These are phyloP conservation scores for Amphiprion ocellaris DNA, from an alignment of 2,113 vertebrate species.

Conservation along the genomic window DNA sequence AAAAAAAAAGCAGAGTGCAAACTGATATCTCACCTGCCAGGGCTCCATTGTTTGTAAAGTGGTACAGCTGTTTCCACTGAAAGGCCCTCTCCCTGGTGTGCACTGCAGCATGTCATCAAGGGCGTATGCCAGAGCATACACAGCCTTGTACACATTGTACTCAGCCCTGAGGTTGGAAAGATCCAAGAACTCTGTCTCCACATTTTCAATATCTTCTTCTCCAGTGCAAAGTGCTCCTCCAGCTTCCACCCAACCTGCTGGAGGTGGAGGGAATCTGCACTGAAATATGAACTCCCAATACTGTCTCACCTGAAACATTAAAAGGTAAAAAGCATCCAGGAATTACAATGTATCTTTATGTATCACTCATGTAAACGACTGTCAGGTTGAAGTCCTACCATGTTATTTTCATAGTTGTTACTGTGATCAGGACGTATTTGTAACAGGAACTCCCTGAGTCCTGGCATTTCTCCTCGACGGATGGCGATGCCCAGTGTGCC, in stretches of 20 bases:
- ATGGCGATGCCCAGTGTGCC: constrained; percentile 82
- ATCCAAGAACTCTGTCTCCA: constrained; percentile 63
- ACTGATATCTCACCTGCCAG: constrained; percentile 73
- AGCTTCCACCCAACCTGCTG: constrained; percentile 31
- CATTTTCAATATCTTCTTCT: constrained; percentile 65
- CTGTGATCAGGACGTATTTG: constrained; percentile 55
- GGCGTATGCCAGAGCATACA: constrained; percentile 81
- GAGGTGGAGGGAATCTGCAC: constrained; percentile 70
- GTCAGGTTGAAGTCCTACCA: constrained; percentile 45
- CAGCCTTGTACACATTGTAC: constrained; percentile 84
- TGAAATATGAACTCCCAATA: constrained; percentile 81
- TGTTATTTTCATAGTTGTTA: constrained; percentile 44
- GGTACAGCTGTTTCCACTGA: constrained; percentile 70
- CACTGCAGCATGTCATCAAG: constrained; percentile 75
- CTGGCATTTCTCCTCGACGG: constrained; percentile 76
- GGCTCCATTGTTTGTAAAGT: constrained; percentile 66
- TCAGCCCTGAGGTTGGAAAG: constrained; percentile 70
- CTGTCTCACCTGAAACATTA: constrained; percentile 52
- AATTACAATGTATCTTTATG: not conserved
- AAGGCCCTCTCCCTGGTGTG: constrained; percentile 76
- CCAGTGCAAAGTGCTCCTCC: constrained; percentile 66
- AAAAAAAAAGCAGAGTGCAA: no score
- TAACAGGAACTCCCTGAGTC: constrained; percentile 73
- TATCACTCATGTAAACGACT: not conserved
- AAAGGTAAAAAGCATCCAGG: not conserved